Base-by-base conservation (phyloP, 2,888 invertebrate species). In the Meloe dianella region DNA sequence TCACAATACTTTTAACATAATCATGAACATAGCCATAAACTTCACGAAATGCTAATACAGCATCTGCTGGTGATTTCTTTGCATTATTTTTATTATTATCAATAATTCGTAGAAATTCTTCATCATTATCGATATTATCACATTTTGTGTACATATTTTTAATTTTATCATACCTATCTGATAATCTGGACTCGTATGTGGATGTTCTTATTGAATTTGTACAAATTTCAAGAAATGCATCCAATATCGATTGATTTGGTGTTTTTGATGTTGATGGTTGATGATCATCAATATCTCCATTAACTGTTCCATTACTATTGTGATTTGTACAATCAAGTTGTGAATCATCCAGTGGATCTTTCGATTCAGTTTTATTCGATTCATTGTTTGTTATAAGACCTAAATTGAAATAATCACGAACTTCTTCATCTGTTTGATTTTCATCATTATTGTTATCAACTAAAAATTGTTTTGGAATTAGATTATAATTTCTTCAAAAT, bases 11-110 rank as follows among this genome's bases (percentile, higher is more conserved):
- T 24, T 71, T 57, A 6, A 63, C 35, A 30, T 63, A 17, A 35
- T 68, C 65, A 24, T 57, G 20, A n/a, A 68, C n/a, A n/a, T 63
- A 60, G n/a, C 60, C 57, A 30, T 72, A 77, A 47, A 79, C 65
- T 38, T 77, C 73, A 59, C 75, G 73, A 67, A 79, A 79, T 64
- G 71, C 70, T 12, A 75, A 63, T 24, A 77, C 75, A 5, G 75
- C 75, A 27, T 64, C 64, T 5, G 70, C 61, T 24, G 72, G 65
- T 17, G 74, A 72, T 57, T 68, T 69, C 59, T 64, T 57, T 2
- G 75, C 73, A 17, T 60, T 70, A 29, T 64, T 54, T 3, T 66
- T 72, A 65, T 60, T 67, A 22, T 69, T 63, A 12, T 65, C 41
- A 59, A 78, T 27, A 20, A 75, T 57, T 17, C 62, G 71, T 57